Evolutionary conservation across 2,797 vertebrate species (phyloP).

Genomic region (Esox lucius): DNA sequence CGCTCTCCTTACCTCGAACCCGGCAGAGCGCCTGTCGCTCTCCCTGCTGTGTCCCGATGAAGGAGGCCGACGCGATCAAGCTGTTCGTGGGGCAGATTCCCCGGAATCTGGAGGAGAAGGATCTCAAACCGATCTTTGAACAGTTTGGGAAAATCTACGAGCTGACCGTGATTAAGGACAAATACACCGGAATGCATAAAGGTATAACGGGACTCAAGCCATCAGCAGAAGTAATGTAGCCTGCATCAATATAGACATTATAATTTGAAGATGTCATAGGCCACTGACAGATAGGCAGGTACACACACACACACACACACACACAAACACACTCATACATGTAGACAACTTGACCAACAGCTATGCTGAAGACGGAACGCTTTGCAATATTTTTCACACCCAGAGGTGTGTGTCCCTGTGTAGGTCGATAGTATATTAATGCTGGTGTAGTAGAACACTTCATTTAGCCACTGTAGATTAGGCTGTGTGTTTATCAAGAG

Average conservation of each 20-base stretch:
- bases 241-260: neutral
- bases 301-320: conserved; percentile 3
- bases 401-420: neutral
- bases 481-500: neutral
- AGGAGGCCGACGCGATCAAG: conserved; percentile 68
- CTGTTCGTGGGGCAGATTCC: conserved; percentile 83
- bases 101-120: conserved; percentile 81
- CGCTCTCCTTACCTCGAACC: conserved; percentile 31
- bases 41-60: conserved; percentile 43
- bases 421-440: neutral
- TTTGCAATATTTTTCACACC: neutral
- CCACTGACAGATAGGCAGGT: neutral
- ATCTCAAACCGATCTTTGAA: conserved; percentile 81
- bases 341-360: neutral
- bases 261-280: neutral
- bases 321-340: neutral
- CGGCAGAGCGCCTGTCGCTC: conserved; percentile 51
- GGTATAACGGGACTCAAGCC: conserved; percentile 55
- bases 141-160: conserved; percentile 85
- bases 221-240: neutral
- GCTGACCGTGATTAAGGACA: conserved; percentile 82
- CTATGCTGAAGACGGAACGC: neutral
- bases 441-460: neutral
- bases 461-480: neutral
- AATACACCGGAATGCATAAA: conserved; percentile 84